Conservation (phyloP, 1,140 invertebrate species). For the Papilio machaon region DNA sequence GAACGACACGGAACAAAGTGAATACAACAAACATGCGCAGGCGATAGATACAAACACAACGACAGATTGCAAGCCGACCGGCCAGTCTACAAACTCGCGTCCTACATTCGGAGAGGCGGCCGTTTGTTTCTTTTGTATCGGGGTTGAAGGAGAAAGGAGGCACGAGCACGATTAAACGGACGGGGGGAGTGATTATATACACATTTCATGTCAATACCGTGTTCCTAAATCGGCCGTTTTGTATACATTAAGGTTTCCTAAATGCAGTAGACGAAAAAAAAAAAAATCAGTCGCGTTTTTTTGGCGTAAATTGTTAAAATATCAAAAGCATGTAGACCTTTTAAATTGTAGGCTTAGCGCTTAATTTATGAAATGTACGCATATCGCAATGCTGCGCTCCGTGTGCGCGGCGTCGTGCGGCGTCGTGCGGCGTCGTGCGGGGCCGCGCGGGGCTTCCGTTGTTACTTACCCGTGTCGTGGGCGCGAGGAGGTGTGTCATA, state of each 20-base stretch:
- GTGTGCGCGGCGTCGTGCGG: background rate
- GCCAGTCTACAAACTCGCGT: background rate
- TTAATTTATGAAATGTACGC: background rate
- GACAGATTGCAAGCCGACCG: slow-evolving; percentile 28
- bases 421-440: background rate
- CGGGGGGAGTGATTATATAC: background rate
- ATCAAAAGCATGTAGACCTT: background rate
- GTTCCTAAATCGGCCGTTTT: too few relatives aligned
- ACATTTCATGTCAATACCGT: background rate
- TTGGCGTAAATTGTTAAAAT: background rate
- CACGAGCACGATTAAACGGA: background rate
- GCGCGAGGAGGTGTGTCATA: slow-evolving; percentile 45
- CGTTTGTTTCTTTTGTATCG: too few relatives aligned
- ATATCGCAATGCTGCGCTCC: background rate
- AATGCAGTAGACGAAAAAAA: background rate
- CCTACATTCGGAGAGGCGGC: background rate
- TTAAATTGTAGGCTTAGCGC: background rate
- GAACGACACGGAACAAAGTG: slow-evolving; percentile 3
- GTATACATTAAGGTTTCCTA: background rate
- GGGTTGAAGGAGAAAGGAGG: background rate
- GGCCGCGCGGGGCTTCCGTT: background rate
- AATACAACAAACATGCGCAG: slow-evolving; percentile 31
- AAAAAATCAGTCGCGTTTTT: background rate
- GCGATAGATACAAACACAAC: background rate
- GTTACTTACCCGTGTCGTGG: slow-evolving; percentile 55